phyloP scores from a whole-genome alignment of 2,797 vertebrate genomes.

The Centropyge bicolor region DNA sequence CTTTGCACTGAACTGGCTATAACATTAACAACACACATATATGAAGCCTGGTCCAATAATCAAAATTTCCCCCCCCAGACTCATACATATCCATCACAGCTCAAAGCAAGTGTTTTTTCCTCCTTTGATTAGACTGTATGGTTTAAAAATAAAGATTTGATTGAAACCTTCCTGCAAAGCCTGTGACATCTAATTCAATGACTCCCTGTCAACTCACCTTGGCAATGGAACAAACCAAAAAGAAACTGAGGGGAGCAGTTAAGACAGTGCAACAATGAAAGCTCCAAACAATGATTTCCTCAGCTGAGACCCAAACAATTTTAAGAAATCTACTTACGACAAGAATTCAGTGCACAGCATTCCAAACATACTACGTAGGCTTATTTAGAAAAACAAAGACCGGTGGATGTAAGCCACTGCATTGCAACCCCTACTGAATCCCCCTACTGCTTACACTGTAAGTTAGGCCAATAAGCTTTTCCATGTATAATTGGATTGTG shows the following conservation, averaged over 20 bases:
- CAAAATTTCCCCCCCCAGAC: too few species aligned
- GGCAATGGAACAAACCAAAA: constrained; percentile 62
- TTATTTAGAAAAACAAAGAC: constrained; percentile 64
- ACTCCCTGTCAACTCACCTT: constrained; percentile 45
- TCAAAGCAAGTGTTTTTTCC: constrained; percentile 8
- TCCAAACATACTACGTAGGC: constrained; percentile 52
- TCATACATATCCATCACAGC: not conserved
- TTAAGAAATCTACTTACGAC: constrained; percentile 69
- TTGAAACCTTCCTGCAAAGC: constrained; percentile 9
- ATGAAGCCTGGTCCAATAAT: too few species aligned
- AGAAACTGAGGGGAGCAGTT: constrained; percentile 28
- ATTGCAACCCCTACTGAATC: constrained; percentile 34
- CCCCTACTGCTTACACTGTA: constrained; percentile 30
- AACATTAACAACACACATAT: too few species aligned
- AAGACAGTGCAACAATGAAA: constrained; percentile 26
- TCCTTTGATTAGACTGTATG: constrained; percentile 9
- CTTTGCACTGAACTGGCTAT: not conserved
- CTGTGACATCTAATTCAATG: constrained; percentile 46
- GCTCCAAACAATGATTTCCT: constrained; percentile 48
- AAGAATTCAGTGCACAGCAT: constrained; percentile 58
- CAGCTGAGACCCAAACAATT: constrained; percentile 59
- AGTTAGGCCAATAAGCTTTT: constrained; percentile 63
- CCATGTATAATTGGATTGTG: constrained; percentile 76
- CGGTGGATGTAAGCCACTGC: constrained; percentile 32
- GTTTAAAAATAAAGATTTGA: constrained; percentile 16